Base-by-base conservation (phyloP, 2,888 invertebrate species). In the Megastigmus dorsalis region DNA sequence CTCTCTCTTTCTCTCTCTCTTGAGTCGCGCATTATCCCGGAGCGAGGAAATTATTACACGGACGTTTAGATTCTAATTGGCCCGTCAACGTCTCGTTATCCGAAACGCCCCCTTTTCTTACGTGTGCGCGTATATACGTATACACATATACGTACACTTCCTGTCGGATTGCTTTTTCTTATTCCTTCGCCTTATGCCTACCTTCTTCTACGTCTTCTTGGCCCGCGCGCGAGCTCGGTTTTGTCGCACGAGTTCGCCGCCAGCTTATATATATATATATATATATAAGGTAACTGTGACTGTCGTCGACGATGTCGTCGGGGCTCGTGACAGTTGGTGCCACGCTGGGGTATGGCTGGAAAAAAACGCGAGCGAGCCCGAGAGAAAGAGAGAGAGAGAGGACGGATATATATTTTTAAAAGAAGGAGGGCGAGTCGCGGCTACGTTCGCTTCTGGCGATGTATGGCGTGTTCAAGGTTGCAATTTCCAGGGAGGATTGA, bases 11-110 rank as follows among this genome's bases (percentile, higher is more conserved):
- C 33, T 50, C 10, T 33, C 33, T 20, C 48, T 13, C 26, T 50
- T 10, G 26, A n/a, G n/a, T 5, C 18, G 15, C 23, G 18, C 20
- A 20, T 41, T 33, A 7, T 26, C 15, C 45, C 15, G 10, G n/a
- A 23, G 36, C 55, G 50, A 77, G 70, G 76, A 77, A 82, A 82
- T 82, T 81, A 83, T 83, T 81, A 79, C 79, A 78, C 65, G 33
- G 52, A 77, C 80, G 80, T 82, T 83, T 84, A 84, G 83, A 82
- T 83, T 81, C 84, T 86, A 86, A 87, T 86, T 87, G 84, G 84
- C 79, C 82, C 83, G 85, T 86, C 85, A 85, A 81, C 83, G 84
- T 84, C 84, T 85, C 83, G 84, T 85, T 86, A 84, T 82, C 81
- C 80, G 77, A 80, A 67, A 77, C 72, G 57, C 70, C 71, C 63